Percentiles rank a stretch among this genome's conserved stretches.
phyloP scores from a whole-genome alignment of 1,140 invertebrate genomes.

The Bilobella aurantiaca region DNA sequence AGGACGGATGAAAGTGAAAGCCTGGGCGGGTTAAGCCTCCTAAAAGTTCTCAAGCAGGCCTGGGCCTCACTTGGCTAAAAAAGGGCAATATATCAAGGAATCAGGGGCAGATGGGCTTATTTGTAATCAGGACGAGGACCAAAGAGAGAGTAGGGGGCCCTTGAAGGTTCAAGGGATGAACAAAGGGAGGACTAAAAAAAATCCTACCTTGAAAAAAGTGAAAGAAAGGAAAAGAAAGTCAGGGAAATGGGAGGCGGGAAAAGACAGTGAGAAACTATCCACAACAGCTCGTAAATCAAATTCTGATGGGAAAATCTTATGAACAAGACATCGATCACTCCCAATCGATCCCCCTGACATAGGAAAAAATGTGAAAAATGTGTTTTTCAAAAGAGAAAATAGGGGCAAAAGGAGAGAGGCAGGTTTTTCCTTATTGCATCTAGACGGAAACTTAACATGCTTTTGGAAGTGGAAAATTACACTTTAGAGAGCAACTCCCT shows the following conservation, averaged over 20 bases:
- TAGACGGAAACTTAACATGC: no score
- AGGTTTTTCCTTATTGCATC: no score
- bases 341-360: conserved; percentile 34
- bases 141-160: conserved; percentile 25
- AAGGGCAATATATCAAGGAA: conserved; percentile 35
- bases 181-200: conserved; percentile 27
- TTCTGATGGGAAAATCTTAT: conserved; percentile 35
- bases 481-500: not conserved
- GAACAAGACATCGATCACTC: conserved; percentile 36
- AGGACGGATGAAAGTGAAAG: no score
- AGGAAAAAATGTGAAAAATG: not conserved
- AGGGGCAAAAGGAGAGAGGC: no score
- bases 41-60: no score
- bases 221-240: conserved; percentile 1
- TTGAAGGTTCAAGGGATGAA: no score
- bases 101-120: conserved; percentile 36
- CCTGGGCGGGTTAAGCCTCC: no score
- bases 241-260: conserved; percentile 14
- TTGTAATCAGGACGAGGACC: conserved; percentile 35
- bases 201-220: not conserved
- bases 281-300: conserved; percentile 37
- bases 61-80: no score
- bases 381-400: no score
- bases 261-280: conserved; percentile 34
- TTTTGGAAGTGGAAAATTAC: not conserved